These are phyloP conservation scores for Agrilus mali DNA, from an alignment of 2,888 invertebrate genomes.

Conservation along the genomic window DNA sequence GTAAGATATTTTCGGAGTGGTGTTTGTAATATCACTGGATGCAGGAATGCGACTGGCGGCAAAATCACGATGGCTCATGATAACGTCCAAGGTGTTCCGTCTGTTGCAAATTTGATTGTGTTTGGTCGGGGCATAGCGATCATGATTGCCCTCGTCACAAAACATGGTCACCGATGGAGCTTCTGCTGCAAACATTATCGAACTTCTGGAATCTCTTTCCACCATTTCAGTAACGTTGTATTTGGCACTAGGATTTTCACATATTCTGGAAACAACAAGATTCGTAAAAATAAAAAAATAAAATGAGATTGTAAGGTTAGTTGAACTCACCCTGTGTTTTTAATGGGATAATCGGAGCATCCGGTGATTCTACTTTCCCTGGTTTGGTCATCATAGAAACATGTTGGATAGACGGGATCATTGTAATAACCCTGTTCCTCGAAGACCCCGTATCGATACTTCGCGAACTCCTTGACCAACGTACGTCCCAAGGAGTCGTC, in stretches of 20 bases:
- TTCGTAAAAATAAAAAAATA: background rate
- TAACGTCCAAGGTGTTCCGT: conserved; percentile 45
- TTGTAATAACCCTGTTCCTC: conserved; percentile 48
- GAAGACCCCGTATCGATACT: conserved; percentile 55
- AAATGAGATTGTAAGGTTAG: background rate
- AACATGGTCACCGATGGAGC: conserved; percentile 42
- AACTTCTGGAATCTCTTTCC: conserved; percentile 36
- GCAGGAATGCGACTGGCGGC: conserved; percentile 17
- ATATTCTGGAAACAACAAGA: conserved; percentile 22
- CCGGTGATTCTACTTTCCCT: conserved; percentile 35
- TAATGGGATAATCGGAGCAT: conserved; percentile 39
- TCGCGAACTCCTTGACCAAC: conserved; percentile 49
- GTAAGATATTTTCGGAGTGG: conserved; percentile 37
- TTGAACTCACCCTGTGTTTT: conserved; percentile 35
- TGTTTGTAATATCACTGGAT: conserved; percentile 31
- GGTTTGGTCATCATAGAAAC: conserved; percentile 35
- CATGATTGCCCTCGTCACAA: conserved; percentile 49
- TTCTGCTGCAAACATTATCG: conserved; percentile 41
- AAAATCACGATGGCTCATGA: conserved; percentile 42
- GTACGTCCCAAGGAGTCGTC: conserved; percentile 33
- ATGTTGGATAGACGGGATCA: conserved; percentile 45
- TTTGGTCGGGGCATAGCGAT: conserved; percentile 49
- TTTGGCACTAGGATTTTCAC: conserved; percentile 14
- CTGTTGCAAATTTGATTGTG: conserved; percentile 51
- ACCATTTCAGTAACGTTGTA: conserved; percentile 34